These are phyloP conservation scores for Thunnus maccoyii DNA, from an alignment of 2,113 vertebrate genomes.

Conservation along the genomic window DNA sequence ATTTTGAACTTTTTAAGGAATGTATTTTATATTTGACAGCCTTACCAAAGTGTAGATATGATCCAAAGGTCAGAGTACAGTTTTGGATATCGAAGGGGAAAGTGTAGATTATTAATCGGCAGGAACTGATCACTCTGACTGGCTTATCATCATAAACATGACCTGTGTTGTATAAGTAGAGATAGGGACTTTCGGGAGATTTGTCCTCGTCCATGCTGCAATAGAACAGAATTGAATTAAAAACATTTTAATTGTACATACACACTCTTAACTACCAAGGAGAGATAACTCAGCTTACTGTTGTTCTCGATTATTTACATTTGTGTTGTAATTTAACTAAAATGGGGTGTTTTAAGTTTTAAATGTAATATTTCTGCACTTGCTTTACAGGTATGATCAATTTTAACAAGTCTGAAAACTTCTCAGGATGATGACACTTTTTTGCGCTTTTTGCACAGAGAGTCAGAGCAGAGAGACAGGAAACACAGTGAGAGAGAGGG, in stretches of 20 bases:
- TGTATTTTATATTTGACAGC: background rate
- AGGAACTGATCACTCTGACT: constrained; percentile 50
- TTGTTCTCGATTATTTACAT: too few relatives aligned
- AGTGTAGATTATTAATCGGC: constrained; percentile 56
- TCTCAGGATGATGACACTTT: too few relatives aligned
- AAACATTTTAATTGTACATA: too few relatives aligned
- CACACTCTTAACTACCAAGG: background rate
- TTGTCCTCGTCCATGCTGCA: constrained; percentile 47
- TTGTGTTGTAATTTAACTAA: too few relatives aligned
- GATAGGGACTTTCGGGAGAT: constrained; percentile 43
- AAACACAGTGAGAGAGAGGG: too few relatives aligned
- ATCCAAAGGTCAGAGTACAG: constrained; percentile 62
- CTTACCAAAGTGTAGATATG: constrained; percentile 67
- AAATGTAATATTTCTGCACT: too few relatives aligned
- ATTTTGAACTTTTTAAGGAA: background rate
- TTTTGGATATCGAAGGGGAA: constrained; percentile 74
- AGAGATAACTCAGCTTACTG: background rate
- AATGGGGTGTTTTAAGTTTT: too few relatives aligned
- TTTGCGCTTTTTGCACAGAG: too few relatives aligned
- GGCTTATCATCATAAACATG: constrained; percentile 53
- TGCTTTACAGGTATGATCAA: too few relatives aligned
- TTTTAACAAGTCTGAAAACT: too few relatives aligned
- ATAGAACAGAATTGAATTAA: background rate
- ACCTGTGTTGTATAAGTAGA: constrained; percentile 63
- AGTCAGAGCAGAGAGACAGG: too few relatives aligned